Conservation (phyloP, 2,888 invertebrate species). For the Baronia brevicornis region DNA sequence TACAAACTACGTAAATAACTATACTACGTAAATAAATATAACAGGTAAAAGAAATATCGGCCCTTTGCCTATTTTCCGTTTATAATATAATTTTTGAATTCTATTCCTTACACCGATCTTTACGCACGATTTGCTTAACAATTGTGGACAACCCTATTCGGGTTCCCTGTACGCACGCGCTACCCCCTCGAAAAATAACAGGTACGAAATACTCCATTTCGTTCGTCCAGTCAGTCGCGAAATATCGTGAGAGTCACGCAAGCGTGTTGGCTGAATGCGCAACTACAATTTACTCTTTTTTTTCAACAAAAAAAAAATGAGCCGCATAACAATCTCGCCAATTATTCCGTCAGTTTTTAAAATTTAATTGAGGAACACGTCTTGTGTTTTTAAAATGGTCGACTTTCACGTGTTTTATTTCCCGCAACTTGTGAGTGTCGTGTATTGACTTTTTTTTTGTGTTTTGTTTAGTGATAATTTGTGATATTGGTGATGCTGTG, state of each 20-base stretch:
- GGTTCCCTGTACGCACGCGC: constrained; percentile 30
- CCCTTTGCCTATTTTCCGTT: too few relatives aligned
- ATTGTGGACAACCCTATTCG: constrained; percentile 12
- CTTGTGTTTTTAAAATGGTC: constrained; percentile 17
- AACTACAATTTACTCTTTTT: constrained; percentile 22
- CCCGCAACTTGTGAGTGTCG: constrained; percentile 33
- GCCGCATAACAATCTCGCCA: constrained; percentile 30
- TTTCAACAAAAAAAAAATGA: constrained; percentile 35
- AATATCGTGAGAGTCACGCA: constrained; percentile 44
- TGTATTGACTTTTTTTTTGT: constrained; percentile 60
- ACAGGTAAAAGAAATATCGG: too few relatives aligned
- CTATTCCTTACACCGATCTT: too few relatives aligned
- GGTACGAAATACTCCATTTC: constrained; percentile 23
- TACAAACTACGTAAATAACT: too few relatives aligned
- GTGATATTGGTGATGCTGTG: constrained; percentile 61
- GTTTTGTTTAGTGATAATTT: constrained; percentile 60
- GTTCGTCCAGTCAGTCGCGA: constrained; percentile 51
- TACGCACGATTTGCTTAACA: too few relatives aligned
- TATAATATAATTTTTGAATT: too few relatives aligned
- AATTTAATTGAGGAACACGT: constrained; percentile 29
- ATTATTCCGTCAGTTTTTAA: constrained; percentile 21
- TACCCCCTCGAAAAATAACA: constrained; percentile 29
- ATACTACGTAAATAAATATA: too few relatives aligned
- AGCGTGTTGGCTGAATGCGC: constrained; percentile 43
- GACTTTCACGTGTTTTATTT: constrained; percentile 25